Percentiles rank a stretch among this genome's conserved stretches.
Evolutionary conservation across 2,888 invertebrate species (phyloP).

Genomic region (Selenia dentaria): DNA sequence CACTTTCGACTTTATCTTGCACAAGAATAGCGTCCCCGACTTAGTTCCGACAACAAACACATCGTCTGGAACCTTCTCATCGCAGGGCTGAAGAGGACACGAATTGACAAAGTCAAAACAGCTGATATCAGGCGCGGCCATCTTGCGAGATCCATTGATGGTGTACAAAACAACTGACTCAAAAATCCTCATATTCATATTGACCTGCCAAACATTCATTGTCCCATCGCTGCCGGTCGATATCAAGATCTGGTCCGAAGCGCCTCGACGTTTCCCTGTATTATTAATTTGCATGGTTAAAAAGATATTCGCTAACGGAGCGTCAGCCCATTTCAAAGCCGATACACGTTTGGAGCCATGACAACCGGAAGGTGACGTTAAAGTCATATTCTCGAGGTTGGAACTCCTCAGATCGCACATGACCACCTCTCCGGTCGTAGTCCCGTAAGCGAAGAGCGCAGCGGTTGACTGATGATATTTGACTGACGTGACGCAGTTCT

Average conservation of each 20-base stretch:
- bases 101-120: slow-evolving; percentile 70
- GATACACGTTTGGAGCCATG: slow-evolving; percentile 64
- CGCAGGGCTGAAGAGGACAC: slow-evolving; percentile 52
- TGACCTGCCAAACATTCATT: slow-evolving; percentile 68
- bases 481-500: slow-evolving; percentile 64
- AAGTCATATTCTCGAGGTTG: slow-evolving; percentile 39
- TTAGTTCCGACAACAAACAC: slow-evolving; percentile 67
- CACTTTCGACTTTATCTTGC: slow-evolving; percentile 47
- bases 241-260: slow-evolving; percentile 60
- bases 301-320: slow-evolving; percentile 52
- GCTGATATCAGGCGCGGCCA: slow-evolving; percentile 53
- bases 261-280: slow-evolving; percentile 60
- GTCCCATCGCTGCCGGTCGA: slow-evolving; percentile 59
- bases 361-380: slow-evolving; percentile 58
- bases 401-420: slow-evolving; percentile 56
- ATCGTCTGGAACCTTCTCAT: slow-evolving; percentile 55
- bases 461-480: slow-evolving; percentile 62
- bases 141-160: slow-evolving; percentile 55
- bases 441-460: slow-evolving; percentile 67
- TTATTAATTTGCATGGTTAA: slow-evolving; percentile 59
- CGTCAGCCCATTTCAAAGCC: slow-evolving; percentile 62
- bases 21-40: slow-evolving; percentile 57
- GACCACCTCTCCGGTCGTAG: slow-evolving; percentile 65
- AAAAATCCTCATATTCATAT: slow-evolving; percentile 54
- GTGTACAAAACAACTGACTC: slow-evolving; percentile 57